Base-by-base conservation (phyloP, 2,113 vertebrate genomes). In the Carollia perspicillata region DNA sequence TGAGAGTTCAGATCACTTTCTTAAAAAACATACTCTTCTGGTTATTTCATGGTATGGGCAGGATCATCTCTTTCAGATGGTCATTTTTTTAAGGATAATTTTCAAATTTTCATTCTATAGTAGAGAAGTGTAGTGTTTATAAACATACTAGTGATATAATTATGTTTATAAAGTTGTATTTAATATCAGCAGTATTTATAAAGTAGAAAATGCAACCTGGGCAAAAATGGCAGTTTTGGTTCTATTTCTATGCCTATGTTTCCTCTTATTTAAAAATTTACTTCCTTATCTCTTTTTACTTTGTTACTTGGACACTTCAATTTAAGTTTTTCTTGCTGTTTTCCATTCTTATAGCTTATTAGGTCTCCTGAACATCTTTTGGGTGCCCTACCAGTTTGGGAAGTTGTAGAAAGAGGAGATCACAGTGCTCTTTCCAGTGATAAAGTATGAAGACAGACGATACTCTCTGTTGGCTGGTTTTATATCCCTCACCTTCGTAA, bases 361-460 rank as follows among this genome's bases (percentile, higher is more conserved):
- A 83, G 28, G 35, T 79, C 63, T 93, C 69, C 65, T 78, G 51
- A 58, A 69, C 22, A 71, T 87, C 30, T 90, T 94, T 71, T 84
- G 58, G 93, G 71, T 44, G 40, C 78, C 22, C 51, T 85, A 68
- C 53, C 60, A 86, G 74, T 65, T 92, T 95, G 94, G 84, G 84
- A 95, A 96, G 90, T 98, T 94, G 95, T 88, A 97, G 83, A 71
- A 90, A 74, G 86, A 94, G 18, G 83, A 85, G 96, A 89, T 47
- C 42, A 87, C 17, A 42, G 44, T 28, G 30, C 8, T 85, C 37
- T 93, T 88, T 91, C 49, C 86, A 75, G 10, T 72, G 66, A 37
- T 79, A 66, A 84, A 74, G 33, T 42, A 28, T 18, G 72, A 93
- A 93, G 58, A 92, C 75, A 92, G 44, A 68, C 75, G 63, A 47